Conservation (phyloP, 1,140 invertebrate species). For the Drosophila parvula region DNA sequence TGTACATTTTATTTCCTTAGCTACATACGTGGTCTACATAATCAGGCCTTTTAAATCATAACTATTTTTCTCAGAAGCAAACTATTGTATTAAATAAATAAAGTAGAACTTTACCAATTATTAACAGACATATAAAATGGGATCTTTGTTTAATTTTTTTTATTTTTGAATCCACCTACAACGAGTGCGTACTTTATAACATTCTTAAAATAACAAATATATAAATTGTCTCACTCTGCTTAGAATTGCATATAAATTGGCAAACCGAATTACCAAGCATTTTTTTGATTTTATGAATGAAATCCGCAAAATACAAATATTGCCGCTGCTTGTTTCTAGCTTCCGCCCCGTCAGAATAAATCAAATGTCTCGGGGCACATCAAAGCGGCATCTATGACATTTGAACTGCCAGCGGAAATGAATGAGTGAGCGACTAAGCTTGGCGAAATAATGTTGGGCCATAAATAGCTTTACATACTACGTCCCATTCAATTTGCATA, state of each 20-base stretch:
- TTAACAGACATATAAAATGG: no score
- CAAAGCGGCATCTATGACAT: conserved; percentile 65
- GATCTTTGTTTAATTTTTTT: no score
- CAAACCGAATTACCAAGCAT: neutral
- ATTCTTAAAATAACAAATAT: neutral
- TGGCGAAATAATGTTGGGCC: conserved; percentile 32
- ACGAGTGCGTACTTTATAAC: neutral
- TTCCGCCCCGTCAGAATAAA: conserved; percentile 64
- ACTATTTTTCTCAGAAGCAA: no score
- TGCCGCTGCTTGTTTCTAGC: conserved; percentile 49
- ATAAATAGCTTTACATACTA: conserved; percentile 38
- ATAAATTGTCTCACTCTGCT: neutral
- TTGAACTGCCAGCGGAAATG: conserved; percentile 67
- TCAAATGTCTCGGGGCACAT: conserved; percentile 58
- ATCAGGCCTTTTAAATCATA: no score
- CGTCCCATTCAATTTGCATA: conserved; percentile 22
- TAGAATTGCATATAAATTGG: conserved; percentile 9
- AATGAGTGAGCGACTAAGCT: conserved; percentile 14
- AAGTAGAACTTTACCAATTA: no score
- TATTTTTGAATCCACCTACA: neutral
- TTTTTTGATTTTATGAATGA: conserved; percentile 63
- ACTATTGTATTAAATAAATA: no score
- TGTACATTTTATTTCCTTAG: no score
- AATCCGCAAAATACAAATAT: conserved; percentile 31
- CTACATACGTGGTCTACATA: no score